Percentiles rank a stretch among this genome's conserved stretches.
These are phyloP conservation scores for Gymnodraco acuticeps DNA, from an alignment of 2,797 vertebrate genomes.

Conservation along the genomic window DNA sequence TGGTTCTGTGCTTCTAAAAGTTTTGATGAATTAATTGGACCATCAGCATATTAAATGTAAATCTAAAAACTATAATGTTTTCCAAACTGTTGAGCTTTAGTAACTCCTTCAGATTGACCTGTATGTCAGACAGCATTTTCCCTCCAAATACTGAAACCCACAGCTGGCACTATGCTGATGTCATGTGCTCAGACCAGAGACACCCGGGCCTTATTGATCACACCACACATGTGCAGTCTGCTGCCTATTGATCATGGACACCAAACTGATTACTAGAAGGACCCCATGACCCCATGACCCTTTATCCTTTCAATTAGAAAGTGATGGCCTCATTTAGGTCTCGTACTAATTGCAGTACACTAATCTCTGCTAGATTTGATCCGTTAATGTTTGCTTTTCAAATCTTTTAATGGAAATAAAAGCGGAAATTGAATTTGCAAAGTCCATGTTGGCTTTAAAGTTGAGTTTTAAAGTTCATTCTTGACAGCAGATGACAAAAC, in stretches of 20 bases:
- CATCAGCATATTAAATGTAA: background rate
- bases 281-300: conserved; percentile 28
- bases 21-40: background rate
- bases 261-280: conserved; percentile 45
- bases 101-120: background rate
- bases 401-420: background rate
- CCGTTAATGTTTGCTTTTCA: conserved; percentile 2
- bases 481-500: no score
- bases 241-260: conserved; percentile 55
- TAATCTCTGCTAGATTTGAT: background rate
- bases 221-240: conserved; percentile 41
- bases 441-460: no score
- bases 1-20: background rate
- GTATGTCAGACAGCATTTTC: background rate
- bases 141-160: background rate
- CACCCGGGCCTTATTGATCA: conserved; percentile 24
- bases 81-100: background rate
- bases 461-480: no score
- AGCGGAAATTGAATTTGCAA: background rate
- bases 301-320: conserved; percentile 22
- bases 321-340: conserved; percentile 30
- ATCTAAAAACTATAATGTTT: background rate
- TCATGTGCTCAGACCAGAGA: background rate
- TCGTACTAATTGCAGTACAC: background rate
- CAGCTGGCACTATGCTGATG: background rate